A percentile compares a stretch with the other conserved stretches of the same genome.
phyloP scores from a whole-genome alignment of 2,888 invertebrate genomes.

The Dynastes hyllus region DNA sequence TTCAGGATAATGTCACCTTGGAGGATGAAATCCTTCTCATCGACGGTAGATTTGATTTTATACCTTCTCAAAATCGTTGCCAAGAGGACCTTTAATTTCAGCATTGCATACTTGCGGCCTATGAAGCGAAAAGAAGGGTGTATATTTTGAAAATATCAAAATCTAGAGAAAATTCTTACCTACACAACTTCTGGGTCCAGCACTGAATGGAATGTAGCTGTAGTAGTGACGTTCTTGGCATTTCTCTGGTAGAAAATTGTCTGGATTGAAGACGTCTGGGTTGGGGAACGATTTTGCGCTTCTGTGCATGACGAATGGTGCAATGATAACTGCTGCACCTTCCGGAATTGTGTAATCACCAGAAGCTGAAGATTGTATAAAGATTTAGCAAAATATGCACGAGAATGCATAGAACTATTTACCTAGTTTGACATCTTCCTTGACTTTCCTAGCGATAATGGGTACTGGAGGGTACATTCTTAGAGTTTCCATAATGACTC shows the following conservation, averaged over 20 bases:
- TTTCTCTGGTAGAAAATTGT: slow-evolving; percentile 88
- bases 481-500: slow-evolving; percentile 86
- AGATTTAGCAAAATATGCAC: neutral
- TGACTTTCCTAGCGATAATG: slow-evolving; percentile 82
- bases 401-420: slow-evolving; percentile 58
- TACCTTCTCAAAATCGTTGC: slow-evolving; percentile 85
- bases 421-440: slow-evolving; percentile 82
- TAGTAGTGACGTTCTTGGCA: slow-evolving; percentile 87
- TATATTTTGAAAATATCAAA: too few relatives aligned
- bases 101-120: slow-evolving; percentile 88
- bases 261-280: slow-evolving; percentile 86
- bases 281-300: slow-evolving; percentile 83
- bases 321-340: slow-evolving; percentile 80
- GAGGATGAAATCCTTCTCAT: slow-evolving; percentile 81
- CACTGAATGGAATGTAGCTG: slow-evolving; percentile 87
- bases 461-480: slow-evolving; percentile 88
- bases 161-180: slow-evolving; percentile 72
- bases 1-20: slow-evolving; percentile 87
- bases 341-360: slow-evolving; percentile 79
- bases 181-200: slow-evolving; percentile 87
- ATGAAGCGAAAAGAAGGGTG: too few relatives aligned
- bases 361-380: slow-evolving; percentile 72
- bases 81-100: slow-evolving; percentile 84
- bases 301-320: slow-evolving; percentile 81
- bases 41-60: slow-evolving; percentile 79